Base-by-base conservation (phyloP, 2,888 invertebrate genomes). In the Apodemia zela region DNA sequence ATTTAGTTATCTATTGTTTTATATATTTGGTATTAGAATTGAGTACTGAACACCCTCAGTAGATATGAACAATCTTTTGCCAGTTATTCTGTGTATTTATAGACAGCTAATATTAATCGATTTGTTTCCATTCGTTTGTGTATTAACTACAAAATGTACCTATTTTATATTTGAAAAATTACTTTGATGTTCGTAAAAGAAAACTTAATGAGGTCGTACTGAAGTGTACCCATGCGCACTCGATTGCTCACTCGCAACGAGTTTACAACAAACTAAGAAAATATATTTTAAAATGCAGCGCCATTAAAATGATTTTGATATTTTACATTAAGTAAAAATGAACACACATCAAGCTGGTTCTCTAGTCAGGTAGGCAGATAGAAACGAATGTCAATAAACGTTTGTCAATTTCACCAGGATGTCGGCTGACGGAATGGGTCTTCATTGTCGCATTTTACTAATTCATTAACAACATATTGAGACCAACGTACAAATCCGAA, bases 201-300 rank as follows among this genome's bases (percentile, higher is more conserved):
- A 49, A 49, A 49, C 49, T 49, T 49, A 49, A 49, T 49, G 49
- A 49, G 49, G 49, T 49, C 18, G 49, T 49, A 8, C 49, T 49
- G 49, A 18, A 49, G 49, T 17, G 49, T 49, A 49, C 10, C 49
- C 49, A 49, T 18, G 49, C 49, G 49, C 7, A 49, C 49, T 49
- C n/a, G 18, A 49, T 49, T 49, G 49, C 49, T 49, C 49, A 49
- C 49, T 49, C 6, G 49, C 49, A 18, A 49, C 18, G 18, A 49
- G 49, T 18, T 49, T 49, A 49, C 49, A 49, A 49, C 45, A 13
- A 45, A 45, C 49, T 49, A 49, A 49, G 49, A 18, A 49, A 49
- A 47, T 47, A 47, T 18, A 8, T 42, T 42, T 42, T 15, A 15
- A 42, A 42, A 15, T 15, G 33, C 4, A 42, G 4, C 42, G 3